Percentiles rank a stretch among this genome's conserved stretches.
phyloP scores from a whole-genome alignment of 2,888 invertebrate species.

The Phortica magna region DNA sequence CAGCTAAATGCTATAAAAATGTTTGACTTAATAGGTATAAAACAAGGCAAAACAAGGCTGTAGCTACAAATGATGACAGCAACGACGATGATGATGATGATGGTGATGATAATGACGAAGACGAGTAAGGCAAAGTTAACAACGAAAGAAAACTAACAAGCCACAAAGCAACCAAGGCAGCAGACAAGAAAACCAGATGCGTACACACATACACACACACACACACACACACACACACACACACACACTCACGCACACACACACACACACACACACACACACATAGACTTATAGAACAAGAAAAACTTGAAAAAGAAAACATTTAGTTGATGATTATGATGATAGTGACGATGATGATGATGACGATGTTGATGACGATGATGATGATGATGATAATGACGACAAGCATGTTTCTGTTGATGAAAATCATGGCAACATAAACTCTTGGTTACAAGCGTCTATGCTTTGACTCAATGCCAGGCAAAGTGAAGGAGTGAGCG shows the following conservation, averaged over 20 bases:
- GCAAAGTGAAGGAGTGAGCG: background rate
- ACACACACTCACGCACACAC: background rate
- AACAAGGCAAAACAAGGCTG: conserved; percentile 64
- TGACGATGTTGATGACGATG: background rate
- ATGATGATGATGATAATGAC: background rate
- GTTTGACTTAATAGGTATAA: conserved; percentile 68
- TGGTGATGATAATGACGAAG: background rate
- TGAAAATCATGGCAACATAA: conserved; percentile 69
- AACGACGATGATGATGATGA: background rate
- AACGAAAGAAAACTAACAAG: conserved; percentile 20
- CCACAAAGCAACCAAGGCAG: conserved; percentile 39
- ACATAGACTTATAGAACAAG: conserved; percentile 44
- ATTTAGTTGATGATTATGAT: conserved; percentile 53
- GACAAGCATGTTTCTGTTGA: conserved; percentile 40
- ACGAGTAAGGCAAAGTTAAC: conserved; percentile 53
- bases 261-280: background rate
- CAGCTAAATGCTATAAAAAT: conserved; percentile 72
- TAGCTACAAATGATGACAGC: conserved; percentile 35
- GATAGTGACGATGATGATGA: background rate
- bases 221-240: background rate
- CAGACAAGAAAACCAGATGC: conserved; percentile 46
- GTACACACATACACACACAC: conserved; percentile 34
- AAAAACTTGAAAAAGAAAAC: conserved; percentile 67
- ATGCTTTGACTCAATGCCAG: background rate
- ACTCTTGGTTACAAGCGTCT: conserved; percentile 45